phyloP scores from a whole-genome alignment of 2,888 invertebrate genomes.

The Catonia carolina region DNA sequence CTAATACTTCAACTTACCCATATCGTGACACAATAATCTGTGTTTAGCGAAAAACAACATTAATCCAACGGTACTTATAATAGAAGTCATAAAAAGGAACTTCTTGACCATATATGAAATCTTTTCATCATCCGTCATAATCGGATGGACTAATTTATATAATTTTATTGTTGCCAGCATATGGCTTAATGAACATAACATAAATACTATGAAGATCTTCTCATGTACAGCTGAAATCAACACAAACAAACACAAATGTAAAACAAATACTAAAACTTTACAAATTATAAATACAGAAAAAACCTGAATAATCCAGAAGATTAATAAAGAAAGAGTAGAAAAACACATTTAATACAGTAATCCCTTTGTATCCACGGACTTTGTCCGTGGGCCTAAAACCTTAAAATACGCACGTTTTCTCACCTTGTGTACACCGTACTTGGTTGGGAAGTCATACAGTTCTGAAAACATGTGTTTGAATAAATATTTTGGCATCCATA shows the following conservation, averaged over 20 bases:
- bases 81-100: conserved; percentile 65
- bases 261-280: too few relatives aligned
- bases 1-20: conserved; percentile 75
- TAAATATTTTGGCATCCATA: too few relatives aligned
- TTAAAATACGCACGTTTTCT: too few relatives aligned
- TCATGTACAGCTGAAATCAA: conserved; percentile 72
- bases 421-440: too few relatives aligned
- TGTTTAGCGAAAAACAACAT: conserved; percentile 84
- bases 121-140: conserved; percentile 40
- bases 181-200: conserved; percentile 74
- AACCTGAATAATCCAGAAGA: too few relatives aligned
- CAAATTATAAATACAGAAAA: too few relatives aligned
- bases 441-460: too few relatives aligned
- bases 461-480: too few relatives aligned
- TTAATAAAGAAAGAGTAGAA: too few relatives aligned
- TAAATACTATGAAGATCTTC: conserved; percentile 85
- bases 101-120: conserved; percentile 55
- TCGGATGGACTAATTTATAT: conserved; percentile 39
- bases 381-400: too few relatives aligned
- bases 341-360: not conserved
- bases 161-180: conserved; percentile 69
- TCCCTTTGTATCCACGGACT: too few relatives aligned
- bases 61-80: conserved; percentile 73
- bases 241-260: conserved; percentile 2
- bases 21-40: conserved; percentile 78